A percentile compares a stretch with the other conserved stretches of the same genome.
Evolutionary conservation across 2,797 vertebrate genomes (phyloP).

Genomic region (Tapera naevia): DNA sequence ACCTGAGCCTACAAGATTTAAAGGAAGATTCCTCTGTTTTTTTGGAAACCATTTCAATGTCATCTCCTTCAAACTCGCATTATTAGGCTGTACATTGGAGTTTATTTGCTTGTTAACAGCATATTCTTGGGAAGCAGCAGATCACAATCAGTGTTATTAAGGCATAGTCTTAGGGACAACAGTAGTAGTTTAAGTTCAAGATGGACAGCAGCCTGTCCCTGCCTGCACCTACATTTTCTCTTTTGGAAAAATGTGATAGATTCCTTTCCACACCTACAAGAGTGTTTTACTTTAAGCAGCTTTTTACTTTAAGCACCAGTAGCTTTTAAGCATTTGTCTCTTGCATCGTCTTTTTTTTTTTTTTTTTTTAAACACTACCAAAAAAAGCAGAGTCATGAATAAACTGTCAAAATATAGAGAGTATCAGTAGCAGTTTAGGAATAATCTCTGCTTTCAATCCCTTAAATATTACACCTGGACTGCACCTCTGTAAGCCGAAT

Average conservation of each 20-base stretch:
- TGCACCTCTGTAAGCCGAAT: constrained; percentile 92
- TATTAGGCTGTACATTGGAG: neutral
- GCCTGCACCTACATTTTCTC: neutral
- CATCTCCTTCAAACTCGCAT: neutral
- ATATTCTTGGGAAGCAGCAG: neutral
- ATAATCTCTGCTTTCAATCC: neutral
- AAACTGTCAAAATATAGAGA: neutral
- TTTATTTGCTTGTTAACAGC: neutral
- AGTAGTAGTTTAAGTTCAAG: neutral
- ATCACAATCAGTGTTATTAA: neutral
- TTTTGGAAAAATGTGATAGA: neutral
- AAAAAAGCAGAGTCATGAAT: neutral
- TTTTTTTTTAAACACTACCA: neutral
- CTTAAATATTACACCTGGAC: neutral
- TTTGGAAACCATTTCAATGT: neutral
- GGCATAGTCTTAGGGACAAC: neutral
- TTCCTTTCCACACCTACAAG: neutral
- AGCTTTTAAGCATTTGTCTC: neutral
- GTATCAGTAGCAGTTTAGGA: neutral
- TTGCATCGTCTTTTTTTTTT: neutral
- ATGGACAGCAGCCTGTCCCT: neutral
- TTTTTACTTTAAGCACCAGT: neutral
- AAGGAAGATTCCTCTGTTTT: neutral
- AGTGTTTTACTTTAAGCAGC: neutral
- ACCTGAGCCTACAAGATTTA: neutral